phyloP scores from a whole-genome alignment of 1,140 invertebrate genomes.

The Saxidomus purpurata region DNA sequence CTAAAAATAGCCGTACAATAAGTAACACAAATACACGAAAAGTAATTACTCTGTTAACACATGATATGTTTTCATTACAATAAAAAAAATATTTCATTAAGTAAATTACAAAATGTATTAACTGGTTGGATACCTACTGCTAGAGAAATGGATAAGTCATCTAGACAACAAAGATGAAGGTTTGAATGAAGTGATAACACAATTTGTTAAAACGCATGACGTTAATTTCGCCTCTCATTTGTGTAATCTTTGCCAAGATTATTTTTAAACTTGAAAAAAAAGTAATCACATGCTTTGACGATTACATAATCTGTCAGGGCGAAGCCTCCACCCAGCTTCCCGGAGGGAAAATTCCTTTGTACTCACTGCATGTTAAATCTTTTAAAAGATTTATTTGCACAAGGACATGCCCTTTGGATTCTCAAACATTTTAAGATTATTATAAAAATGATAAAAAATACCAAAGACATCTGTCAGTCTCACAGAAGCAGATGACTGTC shows the following conservation, averaged over 20 bases:
- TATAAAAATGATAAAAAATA: too few relatives aligned
- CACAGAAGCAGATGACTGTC: too few relatives aligned
- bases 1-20: too few relatives aligned
- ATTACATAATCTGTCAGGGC: constrained; percentile 9
- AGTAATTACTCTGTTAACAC: too few relatives aligned
- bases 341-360: not conserved
- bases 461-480: too few relatives aligned
- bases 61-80: too few relatives aligned
- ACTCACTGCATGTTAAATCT: not conserved
- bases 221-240: not conserved
- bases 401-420: not conserved
- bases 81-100: too few relatives aligned
- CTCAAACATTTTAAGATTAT: too few relatives aligned
- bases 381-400: not conserved
- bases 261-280: not conserved
- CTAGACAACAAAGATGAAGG: not conserved
- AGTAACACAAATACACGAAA: too few relatives aligned
- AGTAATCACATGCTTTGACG: not conserved
- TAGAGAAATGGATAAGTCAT: not conserved
- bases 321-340: constrained; percentile 24
- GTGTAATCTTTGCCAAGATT: not conserved
- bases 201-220: not conserved
- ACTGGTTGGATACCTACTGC: too few relatives aligned
- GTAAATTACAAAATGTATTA: too few relatives aligned
- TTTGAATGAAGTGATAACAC: not conserved